These are phyloP conservation scores for Drosophila phalerata DNA, from an alignment of 2,888 invertebrate species.

Conservation along the genomic window DNA sequence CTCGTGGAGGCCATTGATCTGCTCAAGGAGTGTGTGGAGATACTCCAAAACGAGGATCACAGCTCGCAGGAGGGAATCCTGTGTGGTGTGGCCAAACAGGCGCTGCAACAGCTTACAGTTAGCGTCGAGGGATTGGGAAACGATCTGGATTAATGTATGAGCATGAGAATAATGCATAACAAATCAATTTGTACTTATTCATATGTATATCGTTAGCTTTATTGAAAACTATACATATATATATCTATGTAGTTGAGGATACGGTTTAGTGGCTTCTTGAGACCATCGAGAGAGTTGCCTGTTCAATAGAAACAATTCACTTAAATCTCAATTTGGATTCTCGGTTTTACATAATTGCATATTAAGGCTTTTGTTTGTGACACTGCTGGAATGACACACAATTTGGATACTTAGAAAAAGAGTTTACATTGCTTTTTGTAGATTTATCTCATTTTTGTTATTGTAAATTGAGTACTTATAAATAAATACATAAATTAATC, in stretches of 20 bases:
- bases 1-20: slow-evolving; percentile 89
- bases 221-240: slow-evolving; percentile 38
- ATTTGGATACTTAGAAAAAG: neutral
- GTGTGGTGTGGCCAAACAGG: slow-evolving; percentile 80
- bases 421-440: slow-evolving; percentile 1
- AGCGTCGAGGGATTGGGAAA: slow-evolving; percentile 82
- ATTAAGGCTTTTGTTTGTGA: slow-evolving; percentile 53
- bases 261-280: slow-evolving; percentile 22
- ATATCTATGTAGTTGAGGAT: slow-evolving; percentile 21
- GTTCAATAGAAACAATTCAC: slow-evolving; percentile 50
- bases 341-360: slow-evolving; percentile 44
- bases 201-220: slow-evolving; percentile 50
- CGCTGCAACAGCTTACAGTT: slow-evolving; percentile 80
- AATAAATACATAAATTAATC: slow-evolving; percentile 7
- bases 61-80: slow-evolving; percentile 83
- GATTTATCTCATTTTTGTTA: slow-evolving; percentile 2
- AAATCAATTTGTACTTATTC: slow-evolving; percentile 35
- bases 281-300: slow-evolving; percentile 39
- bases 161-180: neutral
- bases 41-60: slow-evolving; percentile 89
- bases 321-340: slow-evolving; percentile 28
- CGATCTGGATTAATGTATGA: slow-evolving; percentile 51
- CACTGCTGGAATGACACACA: slow-evolving; percentile 31
- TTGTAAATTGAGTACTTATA: neutral
- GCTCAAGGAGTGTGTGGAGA: slow-evolving; percentile 88